phyloP scores from a whole-genome alignment of 2,888 invertebrate genomes.

The Spisula solida region DNA sequence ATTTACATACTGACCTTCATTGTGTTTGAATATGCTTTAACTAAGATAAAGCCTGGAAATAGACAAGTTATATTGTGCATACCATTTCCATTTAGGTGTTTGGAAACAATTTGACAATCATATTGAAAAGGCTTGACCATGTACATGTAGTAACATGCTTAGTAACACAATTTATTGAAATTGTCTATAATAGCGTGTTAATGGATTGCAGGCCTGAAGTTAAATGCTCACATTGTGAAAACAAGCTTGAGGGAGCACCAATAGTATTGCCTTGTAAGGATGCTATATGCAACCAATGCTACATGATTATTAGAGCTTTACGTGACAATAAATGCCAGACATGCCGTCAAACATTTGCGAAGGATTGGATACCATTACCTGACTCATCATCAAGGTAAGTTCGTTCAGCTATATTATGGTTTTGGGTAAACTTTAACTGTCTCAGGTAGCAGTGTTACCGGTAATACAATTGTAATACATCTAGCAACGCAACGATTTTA shows the following conservation, averaged over 20 bases:
- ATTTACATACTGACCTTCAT: background rate
- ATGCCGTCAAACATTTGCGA: constrained; percentile 71
- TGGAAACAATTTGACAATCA: too few species aligned
- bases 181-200: background rate
- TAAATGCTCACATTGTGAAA: constrained; percentile 77
- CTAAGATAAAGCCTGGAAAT: background rate
- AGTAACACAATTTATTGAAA: too few species aligned
- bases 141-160: too few species aligned
- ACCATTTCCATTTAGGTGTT: too few species aligned
- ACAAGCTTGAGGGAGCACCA: constrained; percentile 74
- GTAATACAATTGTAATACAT: too few species aligned
- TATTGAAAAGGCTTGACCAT: too few species aligned
- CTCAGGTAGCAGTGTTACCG: too few species aligned
- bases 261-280: constrained; percentile 82
- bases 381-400: background rate
- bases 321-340: constrained; percentile 69
- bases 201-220: constrained; percentile 36
- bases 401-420: too few species aligned
- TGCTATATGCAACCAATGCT: constrained; percentile 79
- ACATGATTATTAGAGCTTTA: constrained; percentile 64
- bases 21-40: background rate
- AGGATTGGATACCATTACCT: constrained; percentile 61
- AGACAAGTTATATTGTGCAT: background rate
- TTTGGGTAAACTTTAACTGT: too few species aligned
- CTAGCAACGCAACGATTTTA: too few species aligned